Evolutionary conservation across 2,113 vertebrate species (phyloP).

Genomic region (Alligator mississippiensis): DNA sequence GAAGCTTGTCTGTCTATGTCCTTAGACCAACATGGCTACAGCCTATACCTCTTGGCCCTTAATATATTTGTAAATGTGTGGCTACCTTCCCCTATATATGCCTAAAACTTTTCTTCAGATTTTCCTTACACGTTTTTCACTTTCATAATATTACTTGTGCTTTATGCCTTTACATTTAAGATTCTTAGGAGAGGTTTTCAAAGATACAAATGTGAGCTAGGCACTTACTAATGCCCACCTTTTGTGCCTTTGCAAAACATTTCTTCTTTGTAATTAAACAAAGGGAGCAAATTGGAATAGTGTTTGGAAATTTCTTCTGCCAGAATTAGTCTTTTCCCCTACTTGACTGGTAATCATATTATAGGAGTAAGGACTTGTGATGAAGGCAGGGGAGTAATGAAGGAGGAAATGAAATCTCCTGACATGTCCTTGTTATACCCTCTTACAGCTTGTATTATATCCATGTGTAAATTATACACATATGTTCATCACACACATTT

Average conservation of each 20-base stretch:
- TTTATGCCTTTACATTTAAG: background rate
- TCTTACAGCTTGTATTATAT: slow-evolving; percentile 29
- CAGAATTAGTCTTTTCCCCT: slow-evolving; percentile 1
- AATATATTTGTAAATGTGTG: background rate
- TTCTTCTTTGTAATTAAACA: background rate
- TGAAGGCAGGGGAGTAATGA: background rate
- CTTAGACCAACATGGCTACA: too few species aligned
- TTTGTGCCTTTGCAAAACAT: background rate
- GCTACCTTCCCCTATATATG: background rate
- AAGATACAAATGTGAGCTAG: background rate
- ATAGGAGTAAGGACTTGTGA: background rate
- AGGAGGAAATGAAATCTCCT: background rate
- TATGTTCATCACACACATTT: slow-evolving; percentile 7
- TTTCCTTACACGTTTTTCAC: slow-evolving; percentile 12
- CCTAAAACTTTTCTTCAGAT: background rate
- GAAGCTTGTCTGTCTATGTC: too few species aligned
- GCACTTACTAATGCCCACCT: background rate
- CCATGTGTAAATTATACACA: slow-evolving; percentile 35
- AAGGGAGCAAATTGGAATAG: background rate
- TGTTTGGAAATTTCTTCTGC: background rate
- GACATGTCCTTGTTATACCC: slow-evolving; percentile 24
- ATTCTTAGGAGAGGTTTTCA: slow-evolving; percentile 20
- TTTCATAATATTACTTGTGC: slow-evolving; percentile 4
- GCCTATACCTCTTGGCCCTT: background rate
- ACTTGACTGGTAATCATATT: background rate